These are phyloP conservation scores for Ahaetulla prasina DNA, from an alignment of 2,113 vertebrate species.

Conservation along the genomic window DNA sequence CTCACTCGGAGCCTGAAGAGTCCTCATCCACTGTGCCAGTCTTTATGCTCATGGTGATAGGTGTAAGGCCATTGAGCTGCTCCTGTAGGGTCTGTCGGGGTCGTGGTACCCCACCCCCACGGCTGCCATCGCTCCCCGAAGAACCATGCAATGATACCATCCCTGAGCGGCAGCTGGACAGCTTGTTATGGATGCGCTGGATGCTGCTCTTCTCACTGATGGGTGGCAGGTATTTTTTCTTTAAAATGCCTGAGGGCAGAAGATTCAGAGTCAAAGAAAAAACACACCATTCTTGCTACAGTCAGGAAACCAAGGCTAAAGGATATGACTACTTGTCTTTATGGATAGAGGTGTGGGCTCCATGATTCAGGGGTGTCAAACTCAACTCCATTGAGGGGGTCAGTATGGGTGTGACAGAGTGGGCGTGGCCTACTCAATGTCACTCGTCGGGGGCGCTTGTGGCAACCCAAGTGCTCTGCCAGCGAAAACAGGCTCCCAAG, in stretches of 20 bases:
- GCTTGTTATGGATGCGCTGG: slow-evolving; percentile 72
- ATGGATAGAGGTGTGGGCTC: background rate
- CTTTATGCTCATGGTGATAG: slow-evolving; percentile 82
- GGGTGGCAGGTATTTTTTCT: slow-evolving; percentile 81
- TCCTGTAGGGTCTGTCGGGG: slow-evolving; percentile 70
- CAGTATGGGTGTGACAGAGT: too few relatives aligned
- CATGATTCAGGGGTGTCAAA: background rate
- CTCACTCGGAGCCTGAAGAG: slow-evolving; percentile 94
- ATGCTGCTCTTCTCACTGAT: slow-evolving; percentile 82
- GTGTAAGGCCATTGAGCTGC: slow-evolving; percentile 77
- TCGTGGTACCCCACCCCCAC: slow-evolving; percentile 7
- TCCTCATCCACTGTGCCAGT: slow-evolving; percentile 84
- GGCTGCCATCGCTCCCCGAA: slow-evolving; percentile 70
- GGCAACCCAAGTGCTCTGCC: too few relatives aligned
- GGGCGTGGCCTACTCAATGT: too few relatives aligned
- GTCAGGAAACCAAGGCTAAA: background rate
- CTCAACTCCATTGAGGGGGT: too few relatives aligned
- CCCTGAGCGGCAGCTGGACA: slow-evolving; percentile 56
- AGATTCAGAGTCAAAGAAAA: background rate
- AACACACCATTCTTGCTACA: background rate
- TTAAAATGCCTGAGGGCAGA: slow-evolving; percentile 78
- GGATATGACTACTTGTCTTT: background rate
- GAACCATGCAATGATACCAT: slow-evolving; percentile 72
- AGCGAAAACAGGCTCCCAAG: too few relatives aligned
- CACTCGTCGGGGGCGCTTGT: too few relatives aligned